A percentile compares a stretch with the other conserved stretches of the same genome.
Conservation (phyloP, 2,797 vertebrate species). For the Vultur gryphus region DNA sequence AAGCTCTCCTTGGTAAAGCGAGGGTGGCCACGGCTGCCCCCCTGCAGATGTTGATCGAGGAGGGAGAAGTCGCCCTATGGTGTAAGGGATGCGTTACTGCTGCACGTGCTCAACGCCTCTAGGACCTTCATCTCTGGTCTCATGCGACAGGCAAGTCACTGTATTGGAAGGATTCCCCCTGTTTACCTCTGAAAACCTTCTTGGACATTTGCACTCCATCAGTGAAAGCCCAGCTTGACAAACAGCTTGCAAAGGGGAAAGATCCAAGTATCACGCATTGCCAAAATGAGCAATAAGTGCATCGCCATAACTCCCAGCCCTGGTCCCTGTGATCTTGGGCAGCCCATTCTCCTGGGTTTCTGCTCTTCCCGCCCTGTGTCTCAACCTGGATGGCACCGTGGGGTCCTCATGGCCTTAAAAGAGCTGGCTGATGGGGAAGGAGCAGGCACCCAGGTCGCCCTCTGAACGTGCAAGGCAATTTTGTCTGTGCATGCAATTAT, state of each 20-base stretch:
- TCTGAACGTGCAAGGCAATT: background rate
- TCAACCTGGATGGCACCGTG: background rate
- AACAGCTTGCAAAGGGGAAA: background rate
- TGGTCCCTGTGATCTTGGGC: background rate
- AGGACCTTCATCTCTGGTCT: background rate
- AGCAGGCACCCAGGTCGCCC: background rate
- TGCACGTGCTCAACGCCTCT: rapidly evolving
- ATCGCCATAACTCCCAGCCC: rapidly evolving
- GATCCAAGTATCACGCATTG: rapidly evolving
- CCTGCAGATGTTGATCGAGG: background rate
- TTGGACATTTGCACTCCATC: background rate
- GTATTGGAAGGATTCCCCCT: background rate
- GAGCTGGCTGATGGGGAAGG: background rate
- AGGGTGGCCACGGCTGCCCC: background rate
- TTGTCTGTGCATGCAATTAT: background rate
- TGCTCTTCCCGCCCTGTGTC: background rate
- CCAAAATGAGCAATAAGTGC: background rate
- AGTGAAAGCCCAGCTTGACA: background rate
- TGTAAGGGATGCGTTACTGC: background rate
- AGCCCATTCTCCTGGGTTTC: background rate
- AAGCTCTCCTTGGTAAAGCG: background rate
- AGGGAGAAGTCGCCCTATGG: background rate
- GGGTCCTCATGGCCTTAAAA: background rate
- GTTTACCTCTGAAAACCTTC: background rate
- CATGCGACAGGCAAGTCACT: background rate